Evolutionary conservation across 2,113 vertebrate species (phyloP).

Genomic region (Beaufortia kweichowensis): DNA sequence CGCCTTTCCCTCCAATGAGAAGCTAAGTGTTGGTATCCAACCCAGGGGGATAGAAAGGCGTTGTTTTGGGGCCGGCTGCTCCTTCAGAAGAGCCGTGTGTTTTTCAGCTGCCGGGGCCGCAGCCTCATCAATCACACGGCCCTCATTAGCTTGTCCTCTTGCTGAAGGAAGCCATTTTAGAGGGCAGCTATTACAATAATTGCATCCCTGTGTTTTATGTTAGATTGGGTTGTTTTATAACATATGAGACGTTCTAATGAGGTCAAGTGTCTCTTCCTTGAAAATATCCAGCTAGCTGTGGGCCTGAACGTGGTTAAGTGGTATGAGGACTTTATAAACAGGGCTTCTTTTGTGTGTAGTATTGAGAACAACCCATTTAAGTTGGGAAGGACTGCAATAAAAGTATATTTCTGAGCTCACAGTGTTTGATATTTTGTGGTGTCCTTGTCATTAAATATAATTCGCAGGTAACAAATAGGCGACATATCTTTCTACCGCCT

Average conservation of each 20-base stretch:
- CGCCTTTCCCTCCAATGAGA: conserved; percentile 37
- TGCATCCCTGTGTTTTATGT: conserved; percentile 63
- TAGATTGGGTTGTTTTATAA: conserved; percentile 65
- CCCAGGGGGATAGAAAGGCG: conserved; percentile 47
- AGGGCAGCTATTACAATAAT: conserved; percentile 69
- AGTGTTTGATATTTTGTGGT: too few relatives aligned
- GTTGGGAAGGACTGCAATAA: background rate
- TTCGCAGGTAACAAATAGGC: too few relatives aligned
- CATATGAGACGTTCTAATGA: conserved; percentile 59
- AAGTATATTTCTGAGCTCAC: background rate
- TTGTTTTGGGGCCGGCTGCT: conserved; percentile 46
- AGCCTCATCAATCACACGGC: conserved; percentile 63
- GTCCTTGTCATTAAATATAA: too few relatives aligned
- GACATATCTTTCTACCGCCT: too few relatives aligned
- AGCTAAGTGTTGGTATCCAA: conserved; percentile 39
- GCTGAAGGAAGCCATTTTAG: conserved; percentile 64
- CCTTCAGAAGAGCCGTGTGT: conserved; percentile 43
- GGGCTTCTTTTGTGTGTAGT: conserved; percentile 5
- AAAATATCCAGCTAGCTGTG: conserved; percentile 42
- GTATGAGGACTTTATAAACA: conserved; percentile 34
- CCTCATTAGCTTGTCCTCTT: conserved; percentile 68
- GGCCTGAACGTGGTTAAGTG: conserved; percentile 37
- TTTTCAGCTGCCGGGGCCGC: conserved; percentile 33
- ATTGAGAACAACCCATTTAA: conserved; percentile 4
- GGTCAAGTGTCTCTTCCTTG: conserved; percentile 60